These are phyloP conservation scores for Lanistes nyassanus DNA, from an alignment of 1,140 invertebrate genomes.

Conservation along the genomic window DNA sequence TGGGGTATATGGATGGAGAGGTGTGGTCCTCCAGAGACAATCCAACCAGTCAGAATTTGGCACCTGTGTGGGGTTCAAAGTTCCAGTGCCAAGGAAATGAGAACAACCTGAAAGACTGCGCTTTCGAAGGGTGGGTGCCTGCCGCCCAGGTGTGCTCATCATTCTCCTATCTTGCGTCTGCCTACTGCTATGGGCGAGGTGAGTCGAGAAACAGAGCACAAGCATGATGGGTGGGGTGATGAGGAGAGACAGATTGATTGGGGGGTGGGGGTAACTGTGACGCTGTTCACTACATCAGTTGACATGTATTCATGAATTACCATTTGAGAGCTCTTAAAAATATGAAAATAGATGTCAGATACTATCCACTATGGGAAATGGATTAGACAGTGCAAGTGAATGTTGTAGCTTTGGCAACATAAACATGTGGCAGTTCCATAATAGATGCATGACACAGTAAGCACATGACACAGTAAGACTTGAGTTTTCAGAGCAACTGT, in stretches of 20 bases:
- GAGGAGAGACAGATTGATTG: no score
- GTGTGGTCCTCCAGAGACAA: constrained; percentile 27
- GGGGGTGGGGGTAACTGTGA: background rate
- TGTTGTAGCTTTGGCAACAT: background rate
- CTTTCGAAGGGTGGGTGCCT: constrained; percentile 43
- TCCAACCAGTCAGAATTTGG: constrained; percentile 18
- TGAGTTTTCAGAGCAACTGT: no score
- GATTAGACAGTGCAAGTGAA: background rate
- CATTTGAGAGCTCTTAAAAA: no score
- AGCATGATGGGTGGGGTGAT: no score
- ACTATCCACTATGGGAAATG: no score
- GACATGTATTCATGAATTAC: background rate
- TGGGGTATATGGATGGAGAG: constrained; percentile 45
- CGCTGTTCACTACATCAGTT: background rate
- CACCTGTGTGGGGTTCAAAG: constrained; percentile 42
- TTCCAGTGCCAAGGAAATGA: constrained; percentile 47
- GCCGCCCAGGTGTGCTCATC: constrained; percentile 24
- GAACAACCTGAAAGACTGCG: constrained; percentile 43
- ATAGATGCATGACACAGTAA: no score
- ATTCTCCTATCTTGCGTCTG: constrained; percentile 44
- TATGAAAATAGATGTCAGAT: no score
- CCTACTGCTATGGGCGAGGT: constrained; percentile 53
- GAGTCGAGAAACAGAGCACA: no score
- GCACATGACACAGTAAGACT: no score
- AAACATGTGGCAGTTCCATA: no score